Base-by-base conservation (phyloP, 2,888 invertebrate genomes). In the Eupithecia tripunctaria region DNA sequence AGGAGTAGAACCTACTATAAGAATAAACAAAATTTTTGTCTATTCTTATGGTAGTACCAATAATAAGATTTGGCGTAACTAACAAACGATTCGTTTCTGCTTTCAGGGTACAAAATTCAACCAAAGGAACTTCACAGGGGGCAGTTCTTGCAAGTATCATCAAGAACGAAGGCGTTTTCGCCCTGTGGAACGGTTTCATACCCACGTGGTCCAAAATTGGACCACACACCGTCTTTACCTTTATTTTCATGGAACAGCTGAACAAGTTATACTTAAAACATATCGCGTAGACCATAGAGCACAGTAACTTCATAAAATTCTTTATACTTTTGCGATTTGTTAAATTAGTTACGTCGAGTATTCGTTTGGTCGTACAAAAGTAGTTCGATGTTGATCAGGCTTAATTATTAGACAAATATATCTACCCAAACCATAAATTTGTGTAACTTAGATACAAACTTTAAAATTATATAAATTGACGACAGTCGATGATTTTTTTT, bases 161-260 rank as follows among this genome's bases (percentile, higher is more conserved):
- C 12, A 95, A 95, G 74, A 97, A 97, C 69, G 99, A 99, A 93
- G 99, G 99, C 0, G 86, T 98, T 1, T 96, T 99, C 81, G 97
- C 98, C 0, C 90, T 99, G 38, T 99, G 99, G 99, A 98, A 98
- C 91, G 99, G 99, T 21, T 98, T 99, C 90, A 96, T 98, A 7
- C 99, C 99, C 0, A 99, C 99, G 85, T 99, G 98, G 89, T 97
- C 97, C 78, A 96, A 99, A 75, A 93, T 99, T 67, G 99, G 99
- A 32, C 99, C 99, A 0, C 99, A 99, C 89, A 99, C 99, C 0
- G 98, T 99, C 2, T 92, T 99, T 29, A 98, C 99, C 0, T 99
- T 99, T 88, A 97, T 99, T 81, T 97, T 99, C 94, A 94, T 99
- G 76, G 99, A 99, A 89, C 99, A 99, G 93, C 95, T 99, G 36